phyloP scores from a whole-genome alignment of 2,888 invertebrate species.

The Tetanocera ferruginea region DNA sequence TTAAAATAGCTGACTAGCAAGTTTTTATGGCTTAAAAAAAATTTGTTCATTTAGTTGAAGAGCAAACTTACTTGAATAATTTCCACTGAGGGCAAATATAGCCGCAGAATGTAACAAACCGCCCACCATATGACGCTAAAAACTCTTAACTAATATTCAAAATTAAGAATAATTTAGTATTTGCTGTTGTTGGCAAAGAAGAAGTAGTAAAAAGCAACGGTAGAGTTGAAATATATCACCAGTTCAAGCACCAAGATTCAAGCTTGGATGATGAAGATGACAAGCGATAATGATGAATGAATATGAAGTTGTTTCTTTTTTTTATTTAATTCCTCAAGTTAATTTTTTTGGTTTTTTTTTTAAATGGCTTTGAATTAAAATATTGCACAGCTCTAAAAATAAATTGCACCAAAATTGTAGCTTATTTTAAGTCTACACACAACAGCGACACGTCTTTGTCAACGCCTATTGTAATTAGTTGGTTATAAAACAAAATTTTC shows the following conservation, averaged over 20 bases:
- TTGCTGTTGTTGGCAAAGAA: not conserved
- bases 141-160: conserved; percentile 18
- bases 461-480: not conserved
- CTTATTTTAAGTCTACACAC: not conserved
- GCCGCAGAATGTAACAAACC: conserved; percentile 63
- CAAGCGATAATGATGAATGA: not conserved
- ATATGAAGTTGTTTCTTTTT: not conserved
- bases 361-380: conserved; percentile 10
- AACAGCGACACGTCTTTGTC: not conserved
- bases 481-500: not conserved
- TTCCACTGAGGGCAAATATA: conserved; percentile 62
- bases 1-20: too few species aligned
- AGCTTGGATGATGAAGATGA: too few species aligned
- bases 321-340: too few species aligned
- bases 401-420: conserved; percentile 28
- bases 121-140: conserved; percentile 65
- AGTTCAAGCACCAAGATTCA: not conserved
- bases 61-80: conserved; percentile 52
- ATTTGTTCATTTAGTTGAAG: not conserved
- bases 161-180: not conserved
- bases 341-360: too few species aligned
- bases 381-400: conserved; percentile 37
- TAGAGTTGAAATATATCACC: not conserved
- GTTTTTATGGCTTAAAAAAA: not conserved
- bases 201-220: not conserved